A percentile compares a stretch with the other conserved stretches of the same genome.
phyloP scores from a whole-genome alignment of 2,113 vertebrate genomes.

The Semnornis frantzii region DNA sequence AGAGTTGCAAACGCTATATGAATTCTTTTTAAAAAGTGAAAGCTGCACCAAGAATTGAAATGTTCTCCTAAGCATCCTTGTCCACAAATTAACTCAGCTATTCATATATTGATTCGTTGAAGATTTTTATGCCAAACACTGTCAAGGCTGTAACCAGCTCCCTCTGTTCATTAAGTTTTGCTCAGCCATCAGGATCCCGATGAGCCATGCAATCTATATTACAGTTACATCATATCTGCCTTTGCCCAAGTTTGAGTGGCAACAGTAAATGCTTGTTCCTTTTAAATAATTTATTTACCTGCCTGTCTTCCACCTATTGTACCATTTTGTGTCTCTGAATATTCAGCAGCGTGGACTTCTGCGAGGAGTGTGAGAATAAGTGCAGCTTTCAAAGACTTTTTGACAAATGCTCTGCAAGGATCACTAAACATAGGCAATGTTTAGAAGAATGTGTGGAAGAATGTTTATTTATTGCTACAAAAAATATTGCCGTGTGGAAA shows the following conservation, averaged over 20 bases:
- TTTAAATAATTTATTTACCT: neutral
- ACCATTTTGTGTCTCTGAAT: neutral
- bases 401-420: neutral
- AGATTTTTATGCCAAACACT: neutral
- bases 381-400: neutral
- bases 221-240: neutral
- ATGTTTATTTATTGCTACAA: slow-evolving; percentile 37
- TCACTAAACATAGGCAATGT: neutral
- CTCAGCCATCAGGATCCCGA: neutral
- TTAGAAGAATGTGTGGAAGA: neutral
- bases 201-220: neutral
- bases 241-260: neutral
- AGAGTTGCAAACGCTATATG: neutral
- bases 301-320: neutral
- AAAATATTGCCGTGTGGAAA: slow-evolving; percentile 27
- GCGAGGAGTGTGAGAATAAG: neutral
- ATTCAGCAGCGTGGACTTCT: neutral
- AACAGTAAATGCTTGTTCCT: neutral
- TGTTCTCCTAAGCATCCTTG: neutral
- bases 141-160: neutral
- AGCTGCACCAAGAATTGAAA: neutral
- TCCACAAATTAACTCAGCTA: neutral
- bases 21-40: neutral
- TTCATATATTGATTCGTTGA: neutral
- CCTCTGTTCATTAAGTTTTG: neutral